Conservation (phyloP, 1,140 invertebrate genomes). For the Rhynchophorus ferrugineus region DNA sequence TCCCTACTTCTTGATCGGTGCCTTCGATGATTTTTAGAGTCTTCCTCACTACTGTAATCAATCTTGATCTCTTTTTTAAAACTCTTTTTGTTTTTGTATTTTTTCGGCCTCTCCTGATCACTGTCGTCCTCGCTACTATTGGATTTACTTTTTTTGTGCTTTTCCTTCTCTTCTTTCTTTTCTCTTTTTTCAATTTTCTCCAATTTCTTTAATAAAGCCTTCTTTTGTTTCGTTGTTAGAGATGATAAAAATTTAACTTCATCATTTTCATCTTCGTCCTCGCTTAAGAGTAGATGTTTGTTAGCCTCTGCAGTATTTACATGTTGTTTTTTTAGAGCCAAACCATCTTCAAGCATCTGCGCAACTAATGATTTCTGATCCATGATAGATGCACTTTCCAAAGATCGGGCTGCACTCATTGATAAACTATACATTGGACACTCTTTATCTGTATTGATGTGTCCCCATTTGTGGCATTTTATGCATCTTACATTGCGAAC, state of each 20-base stretch:
- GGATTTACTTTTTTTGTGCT: slow-evolving; percentile 9
- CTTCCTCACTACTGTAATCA: background rate
- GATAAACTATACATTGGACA: slow-evolving; percentile 88
- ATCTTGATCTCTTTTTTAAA: background rate
- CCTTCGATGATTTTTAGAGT: background rate
- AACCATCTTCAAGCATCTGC: slow-evolving; percentile 87
- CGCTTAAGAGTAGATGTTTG: slow-evolving; percentile 42
- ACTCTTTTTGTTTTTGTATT: background rate
- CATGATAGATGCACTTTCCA: slow-evolving; percentile 47
- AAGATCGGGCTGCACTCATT: slow-evolving; percentile 57
- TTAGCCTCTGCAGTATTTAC: slow-evolving; percentile 39
- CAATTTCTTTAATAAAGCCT: slow-evolving; percentile 80
- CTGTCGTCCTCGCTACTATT: slow-evolving; percentile 17
- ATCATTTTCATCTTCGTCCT: slow-evolving; percentile 54
- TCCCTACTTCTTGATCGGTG: background rate
- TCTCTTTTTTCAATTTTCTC: slow-evolving; percentile 64
- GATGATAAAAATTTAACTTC: slow-evolving; percentile 76
- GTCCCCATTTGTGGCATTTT: slow-evolving; percentile 99
- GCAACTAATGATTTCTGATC: slow-evolving; percentile 72
- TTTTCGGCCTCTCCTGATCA: slow-evolving; percentile 4
- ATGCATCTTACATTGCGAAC: slow-evolving; percentile 97
- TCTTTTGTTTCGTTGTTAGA: slow-evolving; percentile 80
- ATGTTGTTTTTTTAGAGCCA: slow-evolving; percentile 75
- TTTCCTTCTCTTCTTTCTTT: slow-evolving; percentile 35
- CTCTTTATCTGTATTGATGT: slow-evolving; percentile 96